These are phyloP conservation scores for Heliornis fulica DNA, from an alignment of 2,113 vertebrate genomes.

Conservation along the genomic window DNA sequence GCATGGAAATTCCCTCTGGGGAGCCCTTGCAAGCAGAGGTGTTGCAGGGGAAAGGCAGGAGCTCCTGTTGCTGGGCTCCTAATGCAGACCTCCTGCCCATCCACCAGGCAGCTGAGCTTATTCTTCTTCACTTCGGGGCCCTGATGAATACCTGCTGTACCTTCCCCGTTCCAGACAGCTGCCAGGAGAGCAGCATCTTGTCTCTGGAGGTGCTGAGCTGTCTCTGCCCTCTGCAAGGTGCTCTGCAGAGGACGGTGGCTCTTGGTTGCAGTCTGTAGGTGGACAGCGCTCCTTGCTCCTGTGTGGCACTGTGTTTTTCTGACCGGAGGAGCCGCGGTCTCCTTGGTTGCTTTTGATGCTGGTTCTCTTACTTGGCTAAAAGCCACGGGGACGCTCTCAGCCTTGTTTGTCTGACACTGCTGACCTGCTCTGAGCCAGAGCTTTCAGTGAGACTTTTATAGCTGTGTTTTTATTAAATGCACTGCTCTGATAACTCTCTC, in stretches of 20 bases:
- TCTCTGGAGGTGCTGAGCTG: not conserved
- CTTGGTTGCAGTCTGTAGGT: not conserved
- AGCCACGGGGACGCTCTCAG: not conserved
- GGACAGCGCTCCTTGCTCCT: not conserved
- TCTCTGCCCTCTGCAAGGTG: not conserved
- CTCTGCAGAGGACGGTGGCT: not conserved
- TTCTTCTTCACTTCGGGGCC: not conserved
- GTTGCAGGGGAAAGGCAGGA: not conserved
- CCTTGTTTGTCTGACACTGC: not conserved
- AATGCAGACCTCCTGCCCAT: not conserved
- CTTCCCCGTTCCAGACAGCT: not conserved
- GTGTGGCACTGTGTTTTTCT: not conserved
- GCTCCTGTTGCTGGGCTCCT: not conserved
- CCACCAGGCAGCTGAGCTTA: not conserved
- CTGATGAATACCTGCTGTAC: not conserved
- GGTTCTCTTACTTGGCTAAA: not conserved
- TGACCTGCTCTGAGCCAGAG: not conserved
- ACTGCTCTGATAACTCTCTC: not conserved
- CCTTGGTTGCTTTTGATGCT: conserved; percentile 11
- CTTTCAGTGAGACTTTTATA: not conserved
- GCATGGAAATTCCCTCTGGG: not conserved
- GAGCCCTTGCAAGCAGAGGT: not conserved
- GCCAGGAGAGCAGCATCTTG: not conserved
- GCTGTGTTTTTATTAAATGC: not conserved
- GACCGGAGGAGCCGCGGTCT: not conserved